Conservation (phyloP, 2,888 invertebrate genomes). For the Carterocephalus palaemon region DNA sequence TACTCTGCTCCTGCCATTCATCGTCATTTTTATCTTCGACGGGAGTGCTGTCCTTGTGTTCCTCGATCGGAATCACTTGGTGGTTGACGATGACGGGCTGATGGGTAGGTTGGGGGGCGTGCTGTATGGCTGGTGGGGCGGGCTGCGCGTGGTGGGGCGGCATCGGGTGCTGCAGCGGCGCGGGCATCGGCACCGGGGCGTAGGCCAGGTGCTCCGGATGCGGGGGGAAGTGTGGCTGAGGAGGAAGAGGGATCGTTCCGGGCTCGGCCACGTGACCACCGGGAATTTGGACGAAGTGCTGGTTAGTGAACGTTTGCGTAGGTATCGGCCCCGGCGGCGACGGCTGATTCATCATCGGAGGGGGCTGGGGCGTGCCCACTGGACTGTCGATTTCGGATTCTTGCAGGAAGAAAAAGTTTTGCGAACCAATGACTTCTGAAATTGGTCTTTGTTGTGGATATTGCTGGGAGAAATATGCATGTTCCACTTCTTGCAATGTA, state of each 20-base stretch:
- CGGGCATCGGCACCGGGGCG: constrained; percentile 57
- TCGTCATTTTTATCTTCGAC: constrained; percentile 50
- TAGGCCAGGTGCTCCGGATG: constrained; percentile 77
- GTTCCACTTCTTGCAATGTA: constrained; percentile 81
- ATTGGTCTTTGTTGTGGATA: constrained; percentile 81
- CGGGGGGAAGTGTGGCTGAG: constrained; percentile 74
- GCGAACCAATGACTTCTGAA: constrained; percentile 86
- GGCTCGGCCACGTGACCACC: constrained; percentile 71
- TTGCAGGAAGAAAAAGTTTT: constrained; percentile 90
- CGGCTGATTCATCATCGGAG: constrained; percentile 61
- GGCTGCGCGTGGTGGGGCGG: constrained; percentile 39
- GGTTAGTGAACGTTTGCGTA: constrained; percentile 91
- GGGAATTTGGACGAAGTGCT: constrained; percentile 81
- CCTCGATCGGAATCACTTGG: constrained; percentile 35
- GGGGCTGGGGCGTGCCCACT: constrained; percentile 76
- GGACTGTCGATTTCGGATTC: constrained; percentile 93
- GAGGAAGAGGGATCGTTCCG: constrained; percentile 78
- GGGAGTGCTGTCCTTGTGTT: constrained; percentile 40
- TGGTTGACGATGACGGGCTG: constrained; percentile 34
- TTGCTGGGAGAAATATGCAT: constrained; percentile 80
- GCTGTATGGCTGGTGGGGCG: constrained; percentile 36
- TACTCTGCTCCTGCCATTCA: constrained; percentile 53
- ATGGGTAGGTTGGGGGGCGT: constrained; percentile 33
- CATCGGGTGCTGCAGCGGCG: constrained; percentile 40
- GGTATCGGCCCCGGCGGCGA: constrained; percentile 79